phyloP scores from a whole-genome alignment of 1,140 invertebrate genomes.

The Paramacrobiotus metropolitanus region DNA sequence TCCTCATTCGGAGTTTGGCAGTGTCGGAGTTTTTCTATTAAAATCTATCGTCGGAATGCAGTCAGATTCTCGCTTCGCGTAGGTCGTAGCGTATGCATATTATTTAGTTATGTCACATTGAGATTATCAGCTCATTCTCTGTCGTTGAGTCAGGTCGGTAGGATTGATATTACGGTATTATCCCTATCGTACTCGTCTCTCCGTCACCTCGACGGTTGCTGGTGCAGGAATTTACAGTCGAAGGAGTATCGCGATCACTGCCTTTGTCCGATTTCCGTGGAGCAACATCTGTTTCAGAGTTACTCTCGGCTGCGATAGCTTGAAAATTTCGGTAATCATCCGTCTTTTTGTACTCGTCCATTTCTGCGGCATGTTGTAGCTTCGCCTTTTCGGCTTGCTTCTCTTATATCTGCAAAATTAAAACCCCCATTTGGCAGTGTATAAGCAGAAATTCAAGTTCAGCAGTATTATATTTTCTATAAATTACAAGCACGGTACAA shows the following conservation, averaged over 20 bases:
- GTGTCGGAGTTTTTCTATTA: no score
- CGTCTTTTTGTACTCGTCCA: background rate
- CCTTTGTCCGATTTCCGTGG: background rate
- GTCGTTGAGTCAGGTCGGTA: no score
- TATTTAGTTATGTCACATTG: no score
- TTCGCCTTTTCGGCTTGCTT: background rate
- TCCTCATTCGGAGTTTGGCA: no score
- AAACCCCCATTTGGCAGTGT: background rate
- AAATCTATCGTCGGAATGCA: no score
- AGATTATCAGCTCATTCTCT: no score
- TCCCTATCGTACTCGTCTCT: no score
- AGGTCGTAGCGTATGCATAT: no score
- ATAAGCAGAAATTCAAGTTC: constrained; percentile 6
- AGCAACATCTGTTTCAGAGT: background rate
- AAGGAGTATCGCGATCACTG: background rate
- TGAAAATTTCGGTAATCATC: background rate
- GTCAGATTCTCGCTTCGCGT: no score
- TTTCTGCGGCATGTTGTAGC: background rate
- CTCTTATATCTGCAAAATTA: constrained; percentile 4
- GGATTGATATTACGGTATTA: no score
- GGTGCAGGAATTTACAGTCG: background rate
- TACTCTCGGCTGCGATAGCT: background rate
- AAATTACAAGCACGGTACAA: no score
- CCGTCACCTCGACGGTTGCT: no score
- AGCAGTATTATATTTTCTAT: constrained; percentile 98